phyloP scores from a whole-genome alignment of 2,797 vertebrate genomes.

The Cebuella pygmaea region DNA sequence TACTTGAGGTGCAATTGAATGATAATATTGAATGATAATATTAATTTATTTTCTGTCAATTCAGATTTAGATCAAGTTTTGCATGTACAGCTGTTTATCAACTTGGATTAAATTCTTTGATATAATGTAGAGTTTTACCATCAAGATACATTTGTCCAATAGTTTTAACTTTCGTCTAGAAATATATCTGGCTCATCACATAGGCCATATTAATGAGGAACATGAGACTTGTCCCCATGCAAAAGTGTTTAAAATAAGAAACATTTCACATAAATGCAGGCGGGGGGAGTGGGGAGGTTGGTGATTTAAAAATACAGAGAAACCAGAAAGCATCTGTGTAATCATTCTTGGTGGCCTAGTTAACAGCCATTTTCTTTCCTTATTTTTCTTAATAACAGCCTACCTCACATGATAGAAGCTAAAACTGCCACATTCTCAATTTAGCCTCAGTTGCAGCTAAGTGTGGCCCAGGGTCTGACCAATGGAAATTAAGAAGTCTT shows the following conservation, averaged over 20 bases:
- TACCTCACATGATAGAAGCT: background rate
- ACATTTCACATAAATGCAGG: background rate
- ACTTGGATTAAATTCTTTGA: background rate
- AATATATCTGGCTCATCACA: background rate
- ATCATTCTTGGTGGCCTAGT: background rate
- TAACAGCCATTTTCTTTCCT: background rate
- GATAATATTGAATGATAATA: background rate
- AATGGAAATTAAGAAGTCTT: background rate
- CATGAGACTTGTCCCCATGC: background rate
- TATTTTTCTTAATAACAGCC: background rate
- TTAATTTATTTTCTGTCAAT: background rate
- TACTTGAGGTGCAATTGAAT: background rate
- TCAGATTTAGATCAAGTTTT: background rate
- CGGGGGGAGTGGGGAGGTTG: too few relatives aligned
- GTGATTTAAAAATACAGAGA: background rate
- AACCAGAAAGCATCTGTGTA: background rate
- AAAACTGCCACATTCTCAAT: background rate
- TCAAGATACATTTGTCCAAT: background rate
- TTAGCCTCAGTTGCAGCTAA: background rate
- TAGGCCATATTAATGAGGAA: background rate
- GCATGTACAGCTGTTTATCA: background rate
- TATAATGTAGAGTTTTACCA: background rate
- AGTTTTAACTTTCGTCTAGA: background rate
- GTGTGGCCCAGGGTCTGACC: background rate
- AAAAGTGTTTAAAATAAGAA: background rate